Base-by-base conservation (phyloP, 2,113 vertebrate genomes). In the Pedionomus torquatus region DNA sequence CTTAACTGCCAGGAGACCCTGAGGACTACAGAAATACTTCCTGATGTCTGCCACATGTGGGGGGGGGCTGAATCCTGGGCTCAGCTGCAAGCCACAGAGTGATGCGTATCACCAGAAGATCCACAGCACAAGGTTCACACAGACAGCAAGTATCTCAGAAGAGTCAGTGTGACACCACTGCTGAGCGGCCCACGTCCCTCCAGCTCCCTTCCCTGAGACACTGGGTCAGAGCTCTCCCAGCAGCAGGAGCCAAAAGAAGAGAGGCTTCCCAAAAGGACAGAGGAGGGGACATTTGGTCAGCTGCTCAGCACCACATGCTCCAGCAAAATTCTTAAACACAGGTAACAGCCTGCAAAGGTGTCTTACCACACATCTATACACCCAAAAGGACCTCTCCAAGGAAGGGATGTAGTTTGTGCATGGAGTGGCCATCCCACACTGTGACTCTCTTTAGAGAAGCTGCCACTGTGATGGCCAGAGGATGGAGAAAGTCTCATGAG, bases 1-100 rank as follows among this genome's bases (percentile, higher is more conserved):
- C 43, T 41, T 35, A 51, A 49, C 16, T 48, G 37, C 83, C 72
- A 61, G 49, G 46, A 83, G 44, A 44, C 37, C 58, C 68, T 17
- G 30, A 39, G 46, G 64, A 31, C 87, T 66, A 66, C 17, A 69
- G 69, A 86, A 93, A 33, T 39, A 71, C 68, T 89, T 92, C 68
- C 89, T 95, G 94, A 78, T 90, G 91, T 70, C 31, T 60, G 24
- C 15, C 55, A 54, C 0, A 0, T 51, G 30, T 0, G 0, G 52
- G 30, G 55, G 77, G 75, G 61, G 65, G 77, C 76, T 48, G 26
- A 51, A 31, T 51, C n/a, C 26, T 9, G 43, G 55, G 43, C 57
- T 80, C 71, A 60, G 54, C 35, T 72, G 44, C 37, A 66, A 89
- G 65, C 43, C 37, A 84, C 10, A 54, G 68, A 81, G 35, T 0